phyloP scores from a whole-genome alignment of 2,113 vertebrate genomes.

The Acrocephalus arundinaceus region DNA sequence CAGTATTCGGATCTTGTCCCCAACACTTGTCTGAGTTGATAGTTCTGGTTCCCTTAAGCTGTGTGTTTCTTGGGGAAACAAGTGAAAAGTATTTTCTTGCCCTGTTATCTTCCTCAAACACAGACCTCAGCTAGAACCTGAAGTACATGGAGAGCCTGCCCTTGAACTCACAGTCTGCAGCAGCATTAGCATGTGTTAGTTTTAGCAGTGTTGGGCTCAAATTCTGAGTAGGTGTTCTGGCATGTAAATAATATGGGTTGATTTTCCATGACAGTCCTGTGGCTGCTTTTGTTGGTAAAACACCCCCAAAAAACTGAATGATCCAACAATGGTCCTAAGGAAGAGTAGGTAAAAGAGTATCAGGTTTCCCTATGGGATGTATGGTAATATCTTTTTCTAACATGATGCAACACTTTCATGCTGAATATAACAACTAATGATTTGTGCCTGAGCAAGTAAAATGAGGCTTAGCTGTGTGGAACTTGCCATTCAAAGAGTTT shows the following conservation, averaged over 20 bases:
- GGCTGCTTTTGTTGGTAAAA: neutral
- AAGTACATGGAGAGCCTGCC: neutral
- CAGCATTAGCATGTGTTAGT: neutral
- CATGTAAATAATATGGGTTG: neutral
- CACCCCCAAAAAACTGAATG: rapidly evolving
- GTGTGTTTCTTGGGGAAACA: neutral
- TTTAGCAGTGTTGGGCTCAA: neutral
- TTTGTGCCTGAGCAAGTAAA: neutral
- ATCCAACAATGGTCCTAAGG: neutral
- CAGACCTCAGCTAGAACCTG: rapidly evolving
- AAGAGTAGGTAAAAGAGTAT: neutral
- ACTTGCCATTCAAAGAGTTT: neutral
- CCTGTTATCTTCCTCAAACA: neutral
- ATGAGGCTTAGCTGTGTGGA: neutral
- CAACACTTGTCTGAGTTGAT: neutral
- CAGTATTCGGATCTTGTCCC: neutral
- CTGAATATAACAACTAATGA: neutral
- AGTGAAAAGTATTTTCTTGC: neutral
- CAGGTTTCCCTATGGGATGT: neutral
- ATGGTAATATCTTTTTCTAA: neutral
- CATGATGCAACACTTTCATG: neutral
- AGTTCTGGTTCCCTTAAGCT: neutral
- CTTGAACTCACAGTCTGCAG: neutral
- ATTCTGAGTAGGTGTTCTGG: neutral
- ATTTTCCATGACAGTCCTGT: neutral